These are phyloP conservation scores for Chrysopilus asiliformis DNA, from an alignment of 2,888 invertebrate species.

Conservation along the genomic window DNA sequence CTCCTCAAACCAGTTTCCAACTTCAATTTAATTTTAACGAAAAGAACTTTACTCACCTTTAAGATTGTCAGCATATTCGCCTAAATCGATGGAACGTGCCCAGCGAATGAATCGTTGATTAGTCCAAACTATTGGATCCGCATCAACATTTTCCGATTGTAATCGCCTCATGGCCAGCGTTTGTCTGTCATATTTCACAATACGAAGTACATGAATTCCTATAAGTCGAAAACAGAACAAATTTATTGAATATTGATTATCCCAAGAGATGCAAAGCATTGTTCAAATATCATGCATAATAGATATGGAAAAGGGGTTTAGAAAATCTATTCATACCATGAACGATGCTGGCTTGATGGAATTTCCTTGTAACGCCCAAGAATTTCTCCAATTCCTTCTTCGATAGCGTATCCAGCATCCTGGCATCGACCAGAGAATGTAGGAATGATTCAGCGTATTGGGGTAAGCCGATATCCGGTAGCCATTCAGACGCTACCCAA, in stretches of 20 bases:
- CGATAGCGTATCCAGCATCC: conserved; percentile 83
- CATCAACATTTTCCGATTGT: conserved; percentile 76
- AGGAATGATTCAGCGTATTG: conserved; percentile 83
- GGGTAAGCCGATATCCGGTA: conserved; percentile 79
- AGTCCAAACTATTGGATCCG: conserved; percentile 91
- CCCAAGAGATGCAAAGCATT: no score
- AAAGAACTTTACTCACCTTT: conserved; percentile 49
- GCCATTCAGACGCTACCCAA: conserved; percentile 89
- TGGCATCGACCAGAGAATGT: conserved; percentile 80
- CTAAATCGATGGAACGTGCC: conserved; percentile 86
- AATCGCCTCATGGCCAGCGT: conserved; percentile 74
- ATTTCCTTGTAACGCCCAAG: conserved; percentile 81
- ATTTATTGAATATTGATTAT: no score
- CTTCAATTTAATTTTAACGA: not conserved
- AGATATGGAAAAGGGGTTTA: no score
- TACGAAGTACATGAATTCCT: conserved; percentile 71
- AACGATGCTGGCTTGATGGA: conserved; percentile 88
- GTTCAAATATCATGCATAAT: no score
- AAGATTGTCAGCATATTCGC: conserved; percentile 84
- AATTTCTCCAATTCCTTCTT: conserved; percentile 91
- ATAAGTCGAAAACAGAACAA: not conserved
- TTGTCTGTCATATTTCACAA: conserved; percentile 86
- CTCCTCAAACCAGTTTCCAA: no score
- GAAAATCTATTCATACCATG: conserved; percentile 49
- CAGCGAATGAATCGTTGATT: conserved; percentile 88